phyloP scores from a whole-genome alignment of 2,797 vertebrate genomes.

The Molossus alvarezi region DNA sequence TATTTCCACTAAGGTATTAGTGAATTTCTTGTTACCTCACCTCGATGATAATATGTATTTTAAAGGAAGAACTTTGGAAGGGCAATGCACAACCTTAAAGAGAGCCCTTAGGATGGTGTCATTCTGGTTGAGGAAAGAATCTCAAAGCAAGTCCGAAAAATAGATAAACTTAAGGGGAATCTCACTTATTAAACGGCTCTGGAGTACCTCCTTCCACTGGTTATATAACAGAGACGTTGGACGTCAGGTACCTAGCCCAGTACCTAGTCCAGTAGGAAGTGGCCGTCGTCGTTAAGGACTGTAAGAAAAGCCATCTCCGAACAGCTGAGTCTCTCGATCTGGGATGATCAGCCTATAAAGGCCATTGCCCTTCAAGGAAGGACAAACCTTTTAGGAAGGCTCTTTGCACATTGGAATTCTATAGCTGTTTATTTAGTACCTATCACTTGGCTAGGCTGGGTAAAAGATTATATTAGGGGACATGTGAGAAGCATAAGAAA shows the following conservation, averaged over 20 bases:
- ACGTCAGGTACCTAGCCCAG: not conserved
- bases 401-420: conserved; percentile 20
- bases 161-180: not conserved
- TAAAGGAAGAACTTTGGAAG: not conserved
- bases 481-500: not conserved
- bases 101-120: not conserved
- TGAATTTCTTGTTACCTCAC: not conserved
- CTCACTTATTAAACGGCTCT: not conserved
- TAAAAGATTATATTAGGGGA: not conserved
- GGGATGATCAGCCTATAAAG: not conserved
- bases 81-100: not conserved
- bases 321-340: not conserved
- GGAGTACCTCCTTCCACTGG: not conserved
- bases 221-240: not conserved
- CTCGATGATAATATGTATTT: not conserved
- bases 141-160: not conserved
- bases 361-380: not conserved
- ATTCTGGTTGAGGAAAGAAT: not conserved
- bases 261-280: not conserved
- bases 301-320: not conserved
- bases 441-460: not conserved
- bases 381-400: not conserved
- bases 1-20: not conserved
- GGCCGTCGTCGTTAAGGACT: not conserved
- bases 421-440: not conserved